phyloP scores from a whole-genome alignment of 1,140 invertebrate species.

The Hormaphis cornu region DNA sequence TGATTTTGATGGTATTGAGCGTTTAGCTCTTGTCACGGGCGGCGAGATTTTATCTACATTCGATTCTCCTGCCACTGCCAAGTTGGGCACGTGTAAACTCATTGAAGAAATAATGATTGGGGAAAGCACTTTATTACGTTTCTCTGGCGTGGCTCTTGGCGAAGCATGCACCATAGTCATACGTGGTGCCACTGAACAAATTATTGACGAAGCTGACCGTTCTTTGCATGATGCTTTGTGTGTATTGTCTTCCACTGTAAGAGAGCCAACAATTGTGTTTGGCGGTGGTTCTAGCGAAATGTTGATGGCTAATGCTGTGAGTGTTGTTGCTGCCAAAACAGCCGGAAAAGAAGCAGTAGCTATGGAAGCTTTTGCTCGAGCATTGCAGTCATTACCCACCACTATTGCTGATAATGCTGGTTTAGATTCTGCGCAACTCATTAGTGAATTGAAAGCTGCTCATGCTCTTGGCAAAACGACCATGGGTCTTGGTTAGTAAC shows the following conservation, averaged over 20 bases:
- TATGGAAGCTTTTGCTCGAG: conserved; percentile 90
- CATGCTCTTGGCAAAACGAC: conserved; percentile 71
- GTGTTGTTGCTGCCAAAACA: conserved; percentile 71
- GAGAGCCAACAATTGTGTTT: conserved; percentile 81
- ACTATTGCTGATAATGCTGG: conserved; percentile 98
- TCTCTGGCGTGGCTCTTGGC: conserved; percentile 87
- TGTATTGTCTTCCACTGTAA: conserved; percentile 90
- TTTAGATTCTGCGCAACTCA: conserved; percentile 90
- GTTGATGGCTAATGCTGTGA: conserved; percentile 89
- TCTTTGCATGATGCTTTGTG: conserved; percentile 97
- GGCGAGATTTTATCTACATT: conserved; percentile 99
- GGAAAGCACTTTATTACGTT: conserved; percentile 90
- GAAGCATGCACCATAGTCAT: conserved; percentile 96
- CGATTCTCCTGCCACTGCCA: conserved; percentile 82
- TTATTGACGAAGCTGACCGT: conserved; percentile 96
- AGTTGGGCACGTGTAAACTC: conserved; percentile 85
- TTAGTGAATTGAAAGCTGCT: conserved; percentile 78
- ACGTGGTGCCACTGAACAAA: conserved; percentile 97
- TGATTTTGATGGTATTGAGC: conserved; percentile 98
- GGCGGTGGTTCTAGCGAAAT: conserved; percentile 93
- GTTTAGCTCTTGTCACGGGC: conserved; percentile 91
- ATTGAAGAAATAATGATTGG: conserved; percentile 99
- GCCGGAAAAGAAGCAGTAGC: conserved; percentile 95
- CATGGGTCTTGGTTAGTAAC: conserved; percentile 65
- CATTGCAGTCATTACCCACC: conserved; percentile 78